A percentile compares a stretch with the other conserved stretches of the same genome.
phyloP scores from a whole-genome alignment of 2,888 invertebrate genomes.

The Tiphia femorata region DNA sequence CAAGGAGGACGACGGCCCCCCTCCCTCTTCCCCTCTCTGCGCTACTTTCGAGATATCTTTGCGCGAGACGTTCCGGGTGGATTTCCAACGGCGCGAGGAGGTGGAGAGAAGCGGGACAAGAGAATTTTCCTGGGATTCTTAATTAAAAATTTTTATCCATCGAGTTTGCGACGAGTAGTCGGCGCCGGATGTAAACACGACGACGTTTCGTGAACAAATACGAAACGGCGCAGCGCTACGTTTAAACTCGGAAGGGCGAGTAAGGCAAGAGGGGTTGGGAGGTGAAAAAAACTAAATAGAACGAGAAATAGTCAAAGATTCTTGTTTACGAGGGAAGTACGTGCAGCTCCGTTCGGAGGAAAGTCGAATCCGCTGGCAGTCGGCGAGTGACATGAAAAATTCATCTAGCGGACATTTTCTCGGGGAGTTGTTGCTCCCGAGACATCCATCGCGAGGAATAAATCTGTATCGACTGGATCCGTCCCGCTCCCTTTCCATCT shows the following conservation, averaged over 20 bases:
- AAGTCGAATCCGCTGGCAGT: background rate
- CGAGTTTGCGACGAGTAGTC: background rate
- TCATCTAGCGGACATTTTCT: background rate
- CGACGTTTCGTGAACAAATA: no score
- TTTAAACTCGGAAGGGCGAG: background rate
- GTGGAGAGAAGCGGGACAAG: background rate
- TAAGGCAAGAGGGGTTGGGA: background rate
- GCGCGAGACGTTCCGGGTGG: conserved; percentile 15
- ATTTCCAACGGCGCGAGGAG: background rate
- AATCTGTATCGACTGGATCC: background rate
- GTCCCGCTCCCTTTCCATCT: no score
- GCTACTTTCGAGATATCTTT: conserved; percentile 28
- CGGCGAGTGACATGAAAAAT: background rate
- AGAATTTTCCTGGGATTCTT: no score
- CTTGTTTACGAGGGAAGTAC: background rate
- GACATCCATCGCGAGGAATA: background rate
- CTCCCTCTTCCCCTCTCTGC: no score
- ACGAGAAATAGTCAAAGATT: background rate
- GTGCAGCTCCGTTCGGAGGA: background rate
- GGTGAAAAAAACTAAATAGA: background rate
- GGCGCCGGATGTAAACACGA: conserved; percentile 12
- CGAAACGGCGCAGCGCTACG: no score
- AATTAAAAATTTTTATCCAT: conserved; percentile 42
- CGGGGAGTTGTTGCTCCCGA: background rate
- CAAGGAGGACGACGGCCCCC: background rate